Percentiles rank a stretch among this genome's conserved stretches.
These are phyloP conservation scores for Chromobotia macracanthus DNA, from an alignment of 2,797 vertebrate genomes.

Conservation along the genomic window DNA sequence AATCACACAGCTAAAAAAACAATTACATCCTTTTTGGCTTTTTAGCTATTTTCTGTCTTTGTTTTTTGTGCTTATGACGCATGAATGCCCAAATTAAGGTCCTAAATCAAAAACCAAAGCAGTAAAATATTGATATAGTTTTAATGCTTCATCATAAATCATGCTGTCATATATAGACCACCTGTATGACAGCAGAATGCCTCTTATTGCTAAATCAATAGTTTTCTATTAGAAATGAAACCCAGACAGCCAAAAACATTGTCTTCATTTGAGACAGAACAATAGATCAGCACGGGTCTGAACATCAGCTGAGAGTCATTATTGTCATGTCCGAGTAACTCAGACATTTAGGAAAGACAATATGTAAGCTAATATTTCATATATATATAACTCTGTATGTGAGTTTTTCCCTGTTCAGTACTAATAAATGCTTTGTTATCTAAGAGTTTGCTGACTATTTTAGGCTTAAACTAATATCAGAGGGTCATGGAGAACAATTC, in stretches of 20 bases:
- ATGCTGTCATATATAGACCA: constrained; percentile 21
- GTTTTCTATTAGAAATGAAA: constrained; percentile 46
- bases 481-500: constrained; percentile 22
- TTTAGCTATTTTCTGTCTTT: not conserved
- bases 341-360: constrained; percentile 5
- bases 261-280: constrained; percentile 37
- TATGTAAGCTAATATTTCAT: constrained; percentile 37
- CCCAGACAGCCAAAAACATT: constrained; percentile 40
- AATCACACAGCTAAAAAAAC: not conserved
- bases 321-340: constrained; percentile 29
- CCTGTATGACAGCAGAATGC: constrained; percentile 31
- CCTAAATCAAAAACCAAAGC: constrained; percentile 32
- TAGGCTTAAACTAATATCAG: constrained; percentile 30
- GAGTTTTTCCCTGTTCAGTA: not conserved
- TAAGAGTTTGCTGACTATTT: constrained; percentile 30
- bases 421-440: constrained; percentile 32
- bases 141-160: constrained; percentile 33
- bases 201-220: constrained; percentile 50
- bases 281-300: constrained; percentile 26
- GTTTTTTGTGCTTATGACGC: constrained; percentile 22
- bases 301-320: constrained; percentile 47
- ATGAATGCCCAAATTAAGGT: constrained; percentile 16
- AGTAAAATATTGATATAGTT: constrained; percentile 36
- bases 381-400: constrained; percentile 8
- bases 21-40: not conserved